Evolutionary conservation across 1,140 invertebrate genomes (phyloP).

Genomic region (Pogonomyrmex californicus): DNA sequence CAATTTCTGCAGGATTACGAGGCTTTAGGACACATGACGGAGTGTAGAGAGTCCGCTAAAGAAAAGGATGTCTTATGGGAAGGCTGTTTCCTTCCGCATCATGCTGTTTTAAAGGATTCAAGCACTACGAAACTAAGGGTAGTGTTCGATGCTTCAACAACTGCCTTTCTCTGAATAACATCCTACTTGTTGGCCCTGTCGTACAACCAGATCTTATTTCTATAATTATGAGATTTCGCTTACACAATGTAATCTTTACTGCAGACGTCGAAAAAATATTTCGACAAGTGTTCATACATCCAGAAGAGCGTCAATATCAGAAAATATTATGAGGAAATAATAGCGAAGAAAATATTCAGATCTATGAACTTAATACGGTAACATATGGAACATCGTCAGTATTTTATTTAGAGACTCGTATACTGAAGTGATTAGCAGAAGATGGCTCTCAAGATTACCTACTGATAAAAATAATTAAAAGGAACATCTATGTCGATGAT

Average conservation of each 20-base stretch:
- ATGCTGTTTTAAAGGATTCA: not conserved
- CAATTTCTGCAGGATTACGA: conserved; percentile 70
- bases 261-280: conserved; percentile 28
- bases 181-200: not conserved
- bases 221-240: conserved; percentile 1
- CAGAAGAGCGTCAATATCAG: not conserved
- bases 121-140: not conserved
- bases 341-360: conserved; percentile 39
- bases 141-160: not conserved
- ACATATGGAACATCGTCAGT: conserved; percentile 80
- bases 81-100: conserved; percentile 71
- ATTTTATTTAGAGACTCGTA: conserved; percentile 77
- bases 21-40: conserved; percentile 57
- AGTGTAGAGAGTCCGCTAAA: too few relatives aligned
- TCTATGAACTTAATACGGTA: conserved; percentile 78
- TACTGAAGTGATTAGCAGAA: conserved; percentile 73
- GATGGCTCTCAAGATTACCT: conserved; percentile 74
- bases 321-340: conserved; percentile 15
- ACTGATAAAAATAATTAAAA: conserved; percentile 71
- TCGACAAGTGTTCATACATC: not conserved
- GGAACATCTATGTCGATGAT: conserved; percentile 86
- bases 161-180: conserved; percentile 4
- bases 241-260: not conserved
- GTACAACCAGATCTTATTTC: not conserved
- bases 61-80: not conserved